Conservation (phyloP, 2,113 vertebrate genomes). For the Haliaeetus leucogaster region DNA sequence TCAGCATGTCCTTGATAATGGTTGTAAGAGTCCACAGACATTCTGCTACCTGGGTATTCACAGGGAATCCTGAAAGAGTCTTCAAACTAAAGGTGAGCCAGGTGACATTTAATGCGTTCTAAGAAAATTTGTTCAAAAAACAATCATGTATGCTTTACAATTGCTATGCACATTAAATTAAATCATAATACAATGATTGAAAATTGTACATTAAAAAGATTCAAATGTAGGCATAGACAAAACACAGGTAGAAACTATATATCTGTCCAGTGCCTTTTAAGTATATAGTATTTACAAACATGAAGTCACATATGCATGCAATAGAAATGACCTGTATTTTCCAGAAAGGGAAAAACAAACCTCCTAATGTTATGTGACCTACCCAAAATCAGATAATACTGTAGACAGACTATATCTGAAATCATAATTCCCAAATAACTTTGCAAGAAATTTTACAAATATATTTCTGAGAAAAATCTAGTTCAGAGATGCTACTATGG, state of each 20-base stretch:
- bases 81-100: constrained; percentile 77
- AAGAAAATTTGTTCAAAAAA: neutral
- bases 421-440: neutral
- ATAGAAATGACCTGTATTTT: neutral
- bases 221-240: neutral
- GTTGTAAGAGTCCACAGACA: constrained; percentile 78
- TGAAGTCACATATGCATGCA: neutral
- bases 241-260: neutral
- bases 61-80: constrained; percentile 57
- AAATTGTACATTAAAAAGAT: neutral
- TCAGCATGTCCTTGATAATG: constrained; percentile 74
- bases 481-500: neutral
- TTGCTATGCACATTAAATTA: neutral
- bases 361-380: neutral
- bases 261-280: neutral
- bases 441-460: neutral
- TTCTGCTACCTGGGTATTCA: neutral
- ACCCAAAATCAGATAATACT: neutral
- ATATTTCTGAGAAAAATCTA: neutral
- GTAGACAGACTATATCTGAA: neutral
- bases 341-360: neutral
- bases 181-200: neutral
- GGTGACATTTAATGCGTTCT: constrained; percentile 70
- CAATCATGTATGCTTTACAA: neutral
- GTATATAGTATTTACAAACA: neutral